A percentile compares a stretch with the other conserved stretches of the same genome.
Evolutionary conservation across 37 sponge, comb jelly and placozoan genomes (phyloP).

Genomic region (Theonella swinhoei): DNA sequence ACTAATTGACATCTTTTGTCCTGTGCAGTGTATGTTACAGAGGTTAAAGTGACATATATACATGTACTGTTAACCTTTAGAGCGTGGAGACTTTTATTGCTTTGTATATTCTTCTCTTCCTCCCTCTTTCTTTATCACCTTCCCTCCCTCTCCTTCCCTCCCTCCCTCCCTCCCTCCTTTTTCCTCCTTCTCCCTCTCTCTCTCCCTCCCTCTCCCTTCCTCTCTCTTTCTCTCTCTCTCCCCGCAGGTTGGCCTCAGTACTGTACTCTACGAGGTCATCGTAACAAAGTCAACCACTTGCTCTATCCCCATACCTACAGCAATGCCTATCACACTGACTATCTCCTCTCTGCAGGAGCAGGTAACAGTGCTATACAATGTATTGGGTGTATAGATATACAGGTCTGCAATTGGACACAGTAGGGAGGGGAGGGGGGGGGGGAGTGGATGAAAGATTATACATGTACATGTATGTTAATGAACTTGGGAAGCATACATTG

Average conservation of each 20-base stretch:
- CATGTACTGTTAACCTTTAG: no score
- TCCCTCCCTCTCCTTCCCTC: not conserved
- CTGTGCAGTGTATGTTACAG: no score
- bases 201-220: not conserved
- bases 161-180: not conserved
- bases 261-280: slow-evolving; percentile 78
- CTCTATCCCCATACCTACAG: slow-evolving; percentile 79
- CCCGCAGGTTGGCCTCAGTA: slow-evolving; percentile 79
- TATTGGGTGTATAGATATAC: no score
- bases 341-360: slow-evolving; percentile 82
- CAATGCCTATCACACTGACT: slow-evolving; percentile 59
- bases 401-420: no score
- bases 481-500: no score
- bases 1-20: no score
- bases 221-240: not conserved
- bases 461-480: no score
- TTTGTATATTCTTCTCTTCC: not conserved
- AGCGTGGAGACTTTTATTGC: no score
- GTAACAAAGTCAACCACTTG: slow-evolving; percentile 69
- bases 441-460: no score
- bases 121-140: not conserved
- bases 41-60: no score
- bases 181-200: not conserved
- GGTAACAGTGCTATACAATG: no score
- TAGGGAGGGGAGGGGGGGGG: no score